Evolutionary conservation across 1,140 invertebrate species (phyloP), one percentile per base, ranked within the genome.

Genomic region (Charaxes varanes): DNA sequence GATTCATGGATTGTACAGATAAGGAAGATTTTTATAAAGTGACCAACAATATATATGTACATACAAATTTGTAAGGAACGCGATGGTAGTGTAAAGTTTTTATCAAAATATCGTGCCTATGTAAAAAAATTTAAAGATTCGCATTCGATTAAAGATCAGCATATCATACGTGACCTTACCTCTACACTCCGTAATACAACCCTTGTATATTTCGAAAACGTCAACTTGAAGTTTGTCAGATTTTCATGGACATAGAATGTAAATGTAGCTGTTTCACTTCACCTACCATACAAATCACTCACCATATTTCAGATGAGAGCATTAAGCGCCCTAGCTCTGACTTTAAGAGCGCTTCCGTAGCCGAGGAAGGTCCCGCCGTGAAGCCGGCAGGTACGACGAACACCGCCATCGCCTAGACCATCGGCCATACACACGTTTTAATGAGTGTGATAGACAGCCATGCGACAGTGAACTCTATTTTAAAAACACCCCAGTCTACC

Each of bases 261-360:
- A 67, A 67, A 36, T 23, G 62, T 62, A 57, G 53, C 55, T 41
- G 51, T 50, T 19, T 68, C 72, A 67, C 62, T 41, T 58, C 74
- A 77, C 64, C 68, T 46, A 60, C 65, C 74, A 79, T 80, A 80
- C 71, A 76, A 69, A 35, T 67, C 68, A 65, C 68, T 74, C 68
- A 67, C 71, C 68, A 77, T 72, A 79, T 82, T 82, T 82, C 78
- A 82, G 78, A 82, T 82, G 78, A 82, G 64, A 72, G 62, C 71
- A 66, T 82, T 64, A 82, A 82, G 70, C 78, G 78, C 71, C 78
- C 78, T 80, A 82, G 76, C 78, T 78, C 76, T 68, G 78, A 82
- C 66, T 82, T 80, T 80, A 82, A 82, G 66, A 65, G 72, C 62
- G 62, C 62, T 41, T 82, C 73, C 49, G 62, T 77, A 57, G 70